Base-by-base conservation (phyloP, 2,888 invertebrate genomes). In the Athripsodes cinereus region DNA sequence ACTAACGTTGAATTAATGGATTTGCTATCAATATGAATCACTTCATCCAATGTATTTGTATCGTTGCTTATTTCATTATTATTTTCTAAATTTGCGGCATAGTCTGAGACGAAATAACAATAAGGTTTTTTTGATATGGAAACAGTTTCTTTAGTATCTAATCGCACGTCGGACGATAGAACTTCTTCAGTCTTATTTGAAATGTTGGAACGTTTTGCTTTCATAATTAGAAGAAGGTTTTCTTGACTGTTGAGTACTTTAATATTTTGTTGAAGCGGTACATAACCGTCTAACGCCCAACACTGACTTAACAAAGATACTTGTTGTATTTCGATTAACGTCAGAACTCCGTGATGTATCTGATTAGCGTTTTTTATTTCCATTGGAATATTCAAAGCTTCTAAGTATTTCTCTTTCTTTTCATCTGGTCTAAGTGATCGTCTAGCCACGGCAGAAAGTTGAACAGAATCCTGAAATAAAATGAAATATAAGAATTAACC, bases 321-420 rank as follows among this genome's bases (percentile, higher is more conserved):
- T 64, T 84, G 82, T 22, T 82, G 69, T 19, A 86, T 69, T 62
- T 80, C 78, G 18, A 87, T 74, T 66, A 71, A 77, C 59, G 73
- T 82, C 65, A 70, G 69, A n/a, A 81, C 75, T 0, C 81, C 79
- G 66, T 83, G 81, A 66, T 85, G 85, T 13, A 81, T 75, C 65
- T 82, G 80, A 69, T 85, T 85, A 35, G 84, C 75, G 71, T 90
- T 90, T 66, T 85, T 86, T 0, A 87, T 75, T 67, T 84, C 85
- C 2, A 89, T 72, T 34, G 86, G 82, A 11, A 91, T 68, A 51
- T 84, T 84, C 68, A 90, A 73, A 53, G 82, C 84, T 65, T 84
- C 81, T 31, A 74, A 69, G 11, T 71, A 68, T 35, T 58, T 55
- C 6, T 73, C 71, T 1, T 68, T 71, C 5, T 70, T 67, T 5